Base-by-base conservation (phyloP, 1,140 invertebrate species). In the Brachionus paranguensis region DNA sequence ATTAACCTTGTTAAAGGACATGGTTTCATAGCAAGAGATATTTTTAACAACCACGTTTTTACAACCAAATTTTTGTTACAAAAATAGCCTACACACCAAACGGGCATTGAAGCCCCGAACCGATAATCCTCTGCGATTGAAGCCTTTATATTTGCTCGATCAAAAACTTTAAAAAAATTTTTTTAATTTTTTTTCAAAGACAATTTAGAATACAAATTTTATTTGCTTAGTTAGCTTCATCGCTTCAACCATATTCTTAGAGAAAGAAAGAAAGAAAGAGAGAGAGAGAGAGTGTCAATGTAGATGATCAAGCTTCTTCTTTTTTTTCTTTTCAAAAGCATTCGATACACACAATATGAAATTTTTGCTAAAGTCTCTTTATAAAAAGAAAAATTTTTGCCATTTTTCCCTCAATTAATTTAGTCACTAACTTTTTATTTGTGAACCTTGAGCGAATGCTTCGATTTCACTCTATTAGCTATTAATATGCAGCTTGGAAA, bases 1-100 rank as follows among this genome's bases (percentile, higher is more conserved):
- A 76, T 50, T 76, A 76, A 76, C 41, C 72, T 76, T 50, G 72
- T 76, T 76, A 50, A 76, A 27, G 72, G 72, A 76, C 72, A 76
- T 17, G 37, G 37, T 41, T 72, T 72, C 17, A 37, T 43, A 20
- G 17, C 20, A 20, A 72, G 33, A 43, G 41, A 41, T 43, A 17
- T 72, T 43, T 68, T 68, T 68, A 33, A 33, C 41, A 14, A 33
- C 65, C 33, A 33, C 14, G 65, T 68, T 68, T 37, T 37, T 68
- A 68, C 6, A 68, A 33, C 33, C 33, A 68, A 68, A 12, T 33
- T 68, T 68, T 33, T 33, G 12, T 68, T 68, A 33, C 65, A 68
- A 68, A 33, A 68, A 60, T 60, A 60, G 20, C 10, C 53, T 60
- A 60, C 53, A 60, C 53, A 60, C 53, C 53, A 60, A 60, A 27